Conservation (phyloP, 2,797 vertebrate species). For the Chloroceryle amazona region DNA sequence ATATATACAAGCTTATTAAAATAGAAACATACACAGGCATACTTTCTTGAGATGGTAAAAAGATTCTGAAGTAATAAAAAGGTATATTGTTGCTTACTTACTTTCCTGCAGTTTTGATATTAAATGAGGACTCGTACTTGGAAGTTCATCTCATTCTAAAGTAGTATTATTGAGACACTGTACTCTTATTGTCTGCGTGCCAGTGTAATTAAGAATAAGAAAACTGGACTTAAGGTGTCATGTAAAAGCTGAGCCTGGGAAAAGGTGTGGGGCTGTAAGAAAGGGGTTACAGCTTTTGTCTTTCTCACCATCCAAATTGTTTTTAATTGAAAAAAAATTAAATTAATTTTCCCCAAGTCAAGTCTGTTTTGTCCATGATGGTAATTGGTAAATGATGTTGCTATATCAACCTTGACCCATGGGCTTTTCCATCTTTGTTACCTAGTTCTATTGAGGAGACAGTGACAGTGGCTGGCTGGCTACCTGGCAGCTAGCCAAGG, state of each 20-base stretch:
- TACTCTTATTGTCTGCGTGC: no score
- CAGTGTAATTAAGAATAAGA: neutral
- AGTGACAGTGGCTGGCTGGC: no score
- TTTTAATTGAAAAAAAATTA: neutral
- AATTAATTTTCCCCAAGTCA: neutral
- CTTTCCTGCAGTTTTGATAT: neutral
- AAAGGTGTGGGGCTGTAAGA: neutral
- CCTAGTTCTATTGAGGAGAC: neutral
- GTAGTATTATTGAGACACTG: no score
- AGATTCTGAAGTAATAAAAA: neutral
- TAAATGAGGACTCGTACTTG: neutral
- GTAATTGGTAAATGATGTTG: neutral
- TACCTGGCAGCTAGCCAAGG: neutral
- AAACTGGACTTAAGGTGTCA: neutral
- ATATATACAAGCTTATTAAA: neutral
- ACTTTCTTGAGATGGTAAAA: neutral
- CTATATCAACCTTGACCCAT: fast-evolving
- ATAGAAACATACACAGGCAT: neutral
- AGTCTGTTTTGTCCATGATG: neutral
- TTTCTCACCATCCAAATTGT: neutral
- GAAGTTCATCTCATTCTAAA: neutral
- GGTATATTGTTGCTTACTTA: neutral
- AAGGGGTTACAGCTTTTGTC: neutral
- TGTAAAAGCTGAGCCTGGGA: neutral
- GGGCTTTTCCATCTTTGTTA: neutral